Evolutionary conservation across 2,888 invertebrate genomes (phyloP).

Genomic region (Nemotelus pantherinus): DNA sequence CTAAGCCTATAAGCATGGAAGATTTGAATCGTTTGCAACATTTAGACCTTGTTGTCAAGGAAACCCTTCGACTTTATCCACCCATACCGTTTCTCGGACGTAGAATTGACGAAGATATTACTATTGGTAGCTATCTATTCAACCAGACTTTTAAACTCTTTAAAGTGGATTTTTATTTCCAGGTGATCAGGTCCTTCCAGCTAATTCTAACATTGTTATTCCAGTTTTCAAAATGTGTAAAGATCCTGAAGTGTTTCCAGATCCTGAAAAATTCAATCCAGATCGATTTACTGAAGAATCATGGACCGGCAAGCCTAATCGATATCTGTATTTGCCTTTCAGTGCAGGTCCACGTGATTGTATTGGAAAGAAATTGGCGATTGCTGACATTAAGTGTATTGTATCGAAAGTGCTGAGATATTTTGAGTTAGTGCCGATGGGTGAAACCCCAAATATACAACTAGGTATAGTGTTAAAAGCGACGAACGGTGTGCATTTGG

Average conservation of each 20-base stretch:
- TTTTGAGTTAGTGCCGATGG: conserved; percentile 58
- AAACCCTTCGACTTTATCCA: conserved; percentile 49
- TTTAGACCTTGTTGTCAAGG: conserved; percentile 49
- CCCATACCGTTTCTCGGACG: conserved; percentile 48
- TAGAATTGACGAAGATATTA: conserved; percentile 39
- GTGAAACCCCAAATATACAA: conserved; percentile 54
- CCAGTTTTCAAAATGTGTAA: conserved; percentile 58
- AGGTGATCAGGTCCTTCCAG: conserved; percentile 53
- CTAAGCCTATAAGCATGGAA: conserved; percentile 54
- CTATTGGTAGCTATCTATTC: conserved; percentile 53
- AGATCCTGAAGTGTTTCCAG: conserved; percentile 56
- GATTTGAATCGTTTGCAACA: conserved; percentile 48
- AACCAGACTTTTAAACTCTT: neutral
- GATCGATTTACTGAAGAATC: conserved; percentile 58
- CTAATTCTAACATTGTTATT: conserved; percentile 58
- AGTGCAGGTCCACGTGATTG: conserved; percentile 67
- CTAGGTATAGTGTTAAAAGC: conserved; percentile 58
- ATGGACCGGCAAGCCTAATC: conserved; percentile 49
- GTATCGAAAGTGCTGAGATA: conserved; percentile 57
- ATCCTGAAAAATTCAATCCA: conserved; percentile 59
- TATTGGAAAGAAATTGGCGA: conserved; percentile 60
- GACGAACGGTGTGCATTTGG: conserved; percentile 57
- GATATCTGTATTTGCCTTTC: conserved; percentile 60
- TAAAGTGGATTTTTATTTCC: conserved; percentile 54
- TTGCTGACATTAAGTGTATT: conserved; percentile 58